Evolutionary conservation across 2,888 invertebrate species (phyloP).

Genomic region (Drosophila limbata): DNA sequence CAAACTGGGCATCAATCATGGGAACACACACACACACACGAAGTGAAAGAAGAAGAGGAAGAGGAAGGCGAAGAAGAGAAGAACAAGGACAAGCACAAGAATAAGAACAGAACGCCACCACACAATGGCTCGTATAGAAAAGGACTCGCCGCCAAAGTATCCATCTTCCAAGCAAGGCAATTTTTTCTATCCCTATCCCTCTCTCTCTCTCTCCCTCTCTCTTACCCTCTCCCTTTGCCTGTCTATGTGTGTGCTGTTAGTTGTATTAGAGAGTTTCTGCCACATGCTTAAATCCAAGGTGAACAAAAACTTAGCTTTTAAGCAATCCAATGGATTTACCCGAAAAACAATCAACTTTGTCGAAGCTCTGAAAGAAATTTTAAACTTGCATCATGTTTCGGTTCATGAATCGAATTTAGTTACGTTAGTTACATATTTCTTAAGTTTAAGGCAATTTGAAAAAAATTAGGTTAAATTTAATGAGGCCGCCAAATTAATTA

Average conservation of each 20-base stretch:
- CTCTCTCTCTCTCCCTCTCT: not conserved
- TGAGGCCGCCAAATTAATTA: not conserved
- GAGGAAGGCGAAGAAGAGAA: conserved; percentile 16
- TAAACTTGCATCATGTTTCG: conserved; percentile 19
- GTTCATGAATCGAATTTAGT: not conserved
- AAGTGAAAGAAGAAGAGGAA: not conserved
- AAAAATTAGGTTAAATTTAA: not conserved
- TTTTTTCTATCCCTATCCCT: conserved; percentile 25
- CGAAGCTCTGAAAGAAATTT: conserved; percentile 37
- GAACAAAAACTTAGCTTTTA: conserved; percentile 41
- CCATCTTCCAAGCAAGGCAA: conserved; percentile 37
- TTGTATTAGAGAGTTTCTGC: conserved; percentile 16
- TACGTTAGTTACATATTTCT: not conserved
- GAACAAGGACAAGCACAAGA: conserved; percentile 12
- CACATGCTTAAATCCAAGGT: conserved; percentile 45
- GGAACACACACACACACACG: conserved; percentile 45
- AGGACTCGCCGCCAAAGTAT: conserved; percentile 47
- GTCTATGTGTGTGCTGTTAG: conserved; percentile 9
- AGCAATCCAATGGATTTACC: conserved; percentile 40
- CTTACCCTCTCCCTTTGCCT: not conserved
- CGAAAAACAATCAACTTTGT: conserved; percentile 51
- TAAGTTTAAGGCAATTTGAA: not conserved
- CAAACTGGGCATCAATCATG: conserved; percentile 79
- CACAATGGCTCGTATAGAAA: conserved; percentile 38
- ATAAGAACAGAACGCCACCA: conserved; percentile 17